These are phyloP conservation scores for Stegodyphus mimosarum DNA, from an alignment of 1,140 invertebrate species.

Conservation along the genomic window DNA sequence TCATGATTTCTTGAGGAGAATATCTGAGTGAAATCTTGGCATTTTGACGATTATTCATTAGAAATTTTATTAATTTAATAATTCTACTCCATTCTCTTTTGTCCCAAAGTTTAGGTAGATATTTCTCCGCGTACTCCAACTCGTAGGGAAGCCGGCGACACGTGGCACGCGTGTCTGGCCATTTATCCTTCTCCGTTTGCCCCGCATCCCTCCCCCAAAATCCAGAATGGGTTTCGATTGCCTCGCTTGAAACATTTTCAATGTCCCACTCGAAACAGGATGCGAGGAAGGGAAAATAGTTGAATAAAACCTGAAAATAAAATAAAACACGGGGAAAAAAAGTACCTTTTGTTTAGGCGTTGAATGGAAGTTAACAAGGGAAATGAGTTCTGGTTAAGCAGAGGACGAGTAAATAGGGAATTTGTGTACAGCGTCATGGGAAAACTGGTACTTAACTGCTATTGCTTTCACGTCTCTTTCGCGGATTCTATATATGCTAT, in stretches of 20 bases:
- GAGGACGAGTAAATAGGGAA: neutral
- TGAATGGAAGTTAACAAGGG: slow-evolving; percentile 21
- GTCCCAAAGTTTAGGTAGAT: no score
- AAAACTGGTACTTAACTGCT: no score
- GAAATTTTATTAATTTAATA: no score
- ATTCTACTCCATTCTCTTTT: no score
- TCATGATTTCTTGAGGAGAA: no score
- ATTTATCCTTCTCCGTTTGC: neutral
- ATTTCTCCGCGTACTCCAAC: neutral
- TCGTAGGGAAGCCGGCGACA: neutral
- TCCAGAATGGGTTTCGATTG: neutral
- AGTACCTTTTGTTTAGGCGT: neutral
- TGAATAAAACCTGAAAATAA: neutral
- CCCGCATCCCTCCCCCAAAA: neutral
- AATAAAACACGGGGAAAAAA: neutral
- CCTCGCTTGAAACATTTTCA: neutral
- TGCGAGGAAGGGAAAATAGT: neutral
- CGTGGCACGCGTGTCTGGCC: neutral
- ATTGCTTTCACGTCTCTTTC: no score
- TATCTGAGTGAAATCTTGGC: no score
- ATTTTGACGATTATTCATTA: no score
- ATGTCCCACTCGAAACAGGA: neutral
- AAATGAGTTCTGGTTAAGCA: slow-evolving; percentile 1
- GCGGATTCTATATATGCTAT: no score
- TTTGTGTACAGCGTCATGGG: neutral